A percentile compares a stretch with the other conserved stretches of the same genome.
Evolutionary conservation across 2,113 vertebrate species (phyloP).

Genomic region (Pica pica): DNA sequence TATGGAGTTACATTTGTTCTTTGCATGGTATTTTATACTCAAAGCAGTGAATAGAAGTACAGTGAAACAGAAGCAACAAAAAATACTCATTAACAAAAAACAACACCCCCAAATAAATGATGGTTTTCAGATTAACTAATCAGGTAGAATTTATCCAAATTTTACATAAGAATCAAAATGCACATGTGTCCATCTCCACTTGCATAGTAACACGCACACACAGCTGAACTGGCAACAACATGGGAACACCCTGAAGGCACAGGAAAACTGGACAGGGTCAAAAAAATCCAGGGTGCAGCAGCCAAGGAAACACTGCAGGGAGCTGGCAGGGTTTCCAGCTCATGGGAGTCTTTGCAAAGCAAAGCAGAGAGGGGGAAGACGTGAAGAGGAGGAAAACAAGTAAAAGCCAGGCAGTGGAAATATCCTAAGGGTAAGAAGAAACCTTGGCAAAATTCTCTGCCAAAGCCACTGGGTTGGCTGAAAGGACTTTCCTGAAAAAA

Average conservation of each 20-base stretch:
- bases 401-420: background rate
- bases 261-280: background rate
- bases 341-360: background rate
- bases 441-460: background rate
- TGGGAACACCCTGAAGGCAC: background rate
- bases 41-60: background rate
- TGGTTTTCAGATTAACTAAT: background rate
- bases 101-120: background rate
- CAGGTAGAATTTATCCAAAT: background rate
- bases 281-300: background rate
- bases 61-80: background rate
- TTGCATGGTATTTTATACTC: background rate
- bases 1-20: constrained; percentile 9
- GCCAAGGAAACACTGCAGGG: background rate
- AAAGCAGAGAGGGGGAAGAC: background rate
- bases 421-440: background rate
- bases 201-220: background rate
- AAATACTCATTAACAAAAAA: background rate
- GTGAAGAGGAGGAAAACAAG: background rate
- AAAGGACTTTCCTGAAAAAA: background rate
- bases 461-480: background rate
- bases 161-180: background rate
- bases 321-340: background rate
- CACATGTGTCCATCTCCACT: fast-evolving
- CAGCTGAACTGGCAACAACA: background rate